Percentiles rank a stretch among this genome's conserved stretches.
Conservation (phyloP, 2,113 vertebrate genomes). For the western clawed frog (Xenopus tropicalis) region UCB_Xtro_10.0 CM004447.2:10752001-10752500, state of each 20-base stretch:
- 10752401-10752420: too few species aligned
- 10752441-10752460: too few species aligned
- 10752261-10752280: conserved; percentile 54
- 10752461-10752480: too few species aligned
- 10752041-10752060: conserved; percentile 68
- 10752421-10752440: too few species aligned
- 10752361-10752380: conserved; percentile 50
- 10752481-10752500: too few species aligned
- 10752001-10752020: conserved; percentile 58
- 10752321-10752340: conserved; percentile 72
- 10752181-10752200: conserved; percentile 65
- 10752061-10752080: conserved; percentile 69
- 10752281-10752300: conserved; percentile 58
- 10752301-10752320: conserved; percentile 65
- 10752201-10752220: conserved; percentile 68
- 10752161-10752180: conserved; percentile 71
- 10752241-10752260: conserved; percentile 63
- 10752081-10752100: conserved; percentile 54
- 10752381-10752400: conserved; percentile 48
- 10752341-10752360: conserved; percentile 21
- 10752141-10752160: conserved; percentile 65
- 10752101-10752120: conserved; percentile 52
- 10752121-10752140: conserved; percentile 60
- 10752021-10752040: conserved; percentile 67
- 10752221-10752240: conserved; percentile 64